These are phyloP conservation scores for Herpailurus yagouaroundi DNA, from an alignment of 2,113 vertebrate genomes.

Conservation along the genomic window DNA sequence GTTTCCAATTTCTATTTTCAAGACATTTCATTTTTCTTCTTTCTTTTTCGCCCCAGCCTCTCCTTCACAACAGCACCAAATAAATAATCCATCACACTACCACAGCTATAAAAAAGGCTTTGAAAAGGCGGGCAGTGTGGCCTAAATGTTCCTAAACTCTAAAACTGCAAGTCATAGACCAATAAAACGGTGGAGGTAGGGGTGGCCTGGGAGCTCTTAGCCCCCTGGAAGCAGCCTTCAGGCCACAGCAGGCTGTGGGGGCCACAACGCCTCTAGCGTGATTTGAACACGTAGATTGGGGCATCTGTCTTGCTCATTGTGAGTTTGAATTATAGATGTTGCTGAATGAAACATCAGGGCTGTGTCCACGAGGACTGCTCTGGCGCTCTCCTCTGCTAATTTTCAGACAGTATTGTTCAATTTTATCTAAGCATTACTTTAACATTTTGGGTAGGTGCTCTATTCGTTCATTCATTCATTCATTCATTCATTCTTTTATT, in stretches of 20 bases:
- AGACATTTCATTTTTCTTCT: not conserved
- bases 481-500: not conserved
- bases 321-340: slow-evolving; percentile 63
- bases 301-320: slow-evolving; percentile 45
- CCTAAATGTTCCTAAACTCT: slow-evolving; percentile 50
- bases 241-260: not conserved
- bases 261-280: not conserved
- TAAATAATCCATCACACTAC: slow-evolving; percentile 33
- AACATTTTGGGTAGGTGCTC: not conserved
- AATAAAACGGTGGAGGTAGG: not conserved
- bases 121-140: not conserved
- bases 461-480: not conserved
- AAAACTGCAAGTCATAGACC: not conserved
- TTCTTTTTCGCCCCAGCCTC: not conserved
- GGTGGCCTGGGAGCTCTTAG: not conserved
- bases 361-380: not conserved
- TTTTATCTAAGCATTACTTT: not conserved
- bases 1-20: slow-evolving; percentile 54
- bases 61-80: slow-evolving; percentile 38
- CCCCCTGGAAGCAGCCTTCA: not conserved
- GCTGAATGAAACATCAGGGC: slow-evolving; percentile 59
- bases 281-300: not conserved
- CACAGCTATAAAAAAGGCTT: not conserved
- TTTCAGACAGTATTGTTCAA: not conserved
- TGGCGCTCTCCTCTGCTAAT: not conserved